Evolutionary conservation across 2,888 invertebrate genomes (phyloP).

Genomic region (Tetranychus piercei): DNA sequence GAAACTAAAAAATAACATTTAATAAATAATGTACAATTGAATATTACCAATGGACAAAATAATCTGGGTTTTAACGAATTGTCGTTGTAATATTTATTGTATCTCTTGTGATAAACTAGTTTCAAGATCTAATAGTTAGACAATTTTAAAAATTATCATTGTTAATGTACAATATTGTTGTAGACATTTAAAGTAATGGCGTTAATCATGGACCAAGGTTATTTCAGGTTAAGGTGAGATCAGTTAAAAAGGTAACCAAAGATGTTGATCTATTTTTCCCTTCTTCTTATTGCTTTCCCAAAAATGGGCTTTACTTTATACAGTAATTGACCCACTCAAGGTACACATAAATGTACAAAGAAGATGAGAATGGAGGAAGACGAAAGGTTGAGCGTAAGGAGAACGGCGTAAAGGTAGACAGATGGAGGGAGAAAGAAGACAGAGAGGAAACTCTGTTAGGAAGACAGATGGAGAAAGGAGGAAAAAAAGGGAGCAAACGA

Average conservation of each 20-base stretch:
- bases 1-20: too few relatives aligned
- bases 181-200: background rate
- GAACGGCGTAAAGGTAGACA: slow-evolving; percentile 5
- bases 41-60: too few relatives aligned
- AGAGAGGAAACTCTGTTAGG: background rate
- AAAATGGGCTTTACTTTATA: background rate
- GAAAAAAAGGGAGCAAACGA: background rate
- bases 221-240: background rate
- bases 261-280: background rate
- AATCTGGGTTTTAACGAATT: too few relatives aligned
- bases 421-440: background rate
- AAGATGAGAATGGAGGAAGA: slow-evolving; percentile 1
- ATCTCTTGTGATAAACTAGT: too few relatives aligned
- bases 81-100: too few relatives aligned
- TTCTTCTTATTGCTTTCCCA: background rate
- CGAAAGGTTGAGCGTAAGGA: background rate
- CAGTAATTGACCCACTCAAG: background rate
- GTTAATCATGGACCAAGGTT: background rate
- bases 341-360: background rate
- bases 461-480: background rate
- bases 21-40: too few relatives aligned
- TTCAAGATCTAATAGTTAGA: too few relatives aligned
- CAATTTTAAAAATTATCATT: too few relatives aligned
- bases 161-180: too few relatives aligned
- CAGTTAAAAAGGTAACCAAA: background rate